Evolutionary conservation across 1,140 invertebrate species (phyloP), one percentile per base, ranked within the genome.

Genomic region (Lepidotrigona ventralis): DNA sequence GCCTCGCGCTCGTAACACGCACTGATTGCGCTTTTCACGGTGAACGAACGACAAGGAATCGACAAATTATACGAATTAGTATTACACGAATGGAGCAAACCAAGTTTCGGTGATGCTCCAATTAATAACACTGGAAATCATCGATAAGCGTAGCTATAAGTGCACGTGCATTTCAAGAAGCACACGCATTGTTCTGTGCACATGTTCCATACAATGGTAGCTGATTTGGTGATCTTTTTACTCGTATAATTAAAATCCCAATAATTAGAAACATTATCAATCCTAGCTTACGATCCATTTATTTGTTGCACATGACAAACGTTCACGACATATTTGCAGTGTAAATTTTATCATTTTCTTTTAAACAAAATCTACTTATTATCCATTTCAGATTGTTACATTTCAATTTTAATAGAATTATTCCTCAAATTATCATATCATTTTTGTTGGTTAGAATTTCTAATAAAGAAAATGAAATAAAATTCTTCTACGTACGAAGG

Each of bases 21-120:
- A 83, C 74, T 78, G 74, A 78, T 83, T 83, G 71, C 74, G 56
- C 26, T 78, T 70, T 51, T 58, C 80, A 58, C 54, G 80, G 64
- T 54, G 29, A 83, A 83, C 56, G 75, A 78, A 60, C 46, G 54
- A 46, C 39, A 46, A 46, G 39, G 39, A 46, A 46, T 46, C 39
- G 54, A 60, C n/a, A 70, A 77, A 70, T 58, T 68, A 39, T 54
- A 33, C 46, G 26, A 29, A 60, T 78, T 70, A 39, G 21, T 17
- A 21, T 64, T 64, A 74, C 14, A 63, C 54, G 39, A 46, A 71
- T 14, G 29, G 9, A 15, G 19, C 19, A 8, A 51, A 53, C 21
- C 2, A 58, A 53, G 60, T 81, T 81, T 81, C 33, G 29, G 17
- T 12, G 26, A 2, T 70, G 54, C 19, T 29, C 74, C n/a, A 78